Percentiles rank a stretch among this genome's conserved stretches.
Evolutionary conservation across 2,888 invertebrate genomes (phyloP).

Genomic region (Globia sparganii): DNA sequence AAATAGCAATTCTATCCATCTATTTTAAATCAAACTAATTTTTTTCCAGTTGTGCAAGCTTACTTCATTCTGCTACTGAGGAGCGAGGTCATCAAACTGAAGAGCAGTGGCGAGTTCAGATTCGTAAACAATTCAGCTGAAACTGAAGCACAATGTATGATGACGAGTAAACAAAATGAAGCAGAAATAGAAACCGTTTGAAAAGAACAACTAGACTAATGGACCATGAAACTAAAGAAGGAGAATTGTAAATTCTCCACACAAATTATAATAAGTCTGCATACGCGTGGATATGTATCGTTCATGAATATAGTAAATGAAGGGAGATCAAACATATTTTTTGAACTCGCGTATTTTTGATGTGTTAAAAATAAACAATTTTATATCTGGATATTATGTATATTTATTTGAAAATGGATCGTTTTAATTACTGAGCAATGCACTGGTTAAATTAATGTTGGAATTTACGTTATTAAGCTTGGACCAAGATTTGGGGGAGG

Average conservation of each 20-base stretch:
- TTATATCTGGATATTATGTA: neutral
- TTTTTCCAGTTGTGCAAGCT: constrained; percentile 55
- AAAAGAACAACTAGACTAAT: neutral
- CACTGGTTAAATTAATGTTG: neutral
- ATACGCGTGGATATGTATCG: too few species aligned
- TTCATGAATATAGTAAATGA: neutral
- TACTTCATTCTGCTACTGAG: constrained; percentile 60
- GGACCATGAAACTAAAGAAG: neutral
- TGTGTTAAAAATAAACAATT: neutral
- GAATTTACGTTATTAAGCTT: neutral
- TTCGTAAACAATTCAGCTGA: constrained; percentile 51
- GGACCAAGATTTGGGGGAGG: too few species aligned
- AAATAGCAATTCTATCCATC: neutral
- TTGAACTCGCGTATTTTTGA: neutral
- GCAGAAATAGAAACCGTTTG: neutral
- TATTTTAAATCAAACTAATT: neutral
- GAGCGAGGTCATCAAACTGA: constrained; percentile 61
- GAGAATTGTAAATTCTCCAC: neutral
- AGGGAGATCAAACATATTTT: neutral
- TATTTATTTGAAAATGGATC: neutral
- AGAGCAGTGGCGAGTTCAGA: constrained; percentile 25
- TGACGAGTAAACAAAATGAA: constrained; percentile 9
- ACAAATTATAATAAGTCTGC: too few species aligned
- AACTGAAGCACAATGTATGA: constrained; percentile 33
- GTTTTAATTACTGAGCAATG: neutral